Conservation (phyloP, 2,797 vertebrate genomes). For the Brachymystax lenok region DNA sequence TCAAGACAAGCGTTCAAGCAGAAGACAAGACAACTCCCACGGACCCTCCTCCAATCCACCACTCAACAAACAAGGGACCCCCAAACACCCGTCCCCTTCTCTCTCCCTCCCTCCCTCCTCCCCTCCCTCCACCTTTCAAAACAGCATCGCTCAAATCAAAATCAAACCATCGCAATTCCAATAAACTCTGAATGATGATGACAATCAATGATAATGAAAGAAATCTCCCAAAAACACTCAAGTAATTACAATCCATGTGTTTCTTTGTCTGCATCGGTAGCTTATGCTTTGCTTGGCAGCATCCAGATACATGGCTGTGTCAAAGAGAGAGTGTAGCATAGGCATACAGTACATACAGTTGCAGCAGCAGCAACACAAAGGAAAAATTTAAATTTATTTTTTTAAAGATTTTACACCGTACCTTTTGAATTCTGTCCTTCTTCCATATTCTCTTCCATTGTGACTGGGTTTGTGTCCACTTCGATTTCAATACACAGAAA, state of each 20-base stretch:
- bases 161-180: not conserved
- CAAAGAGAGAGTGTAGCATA: not conserved
- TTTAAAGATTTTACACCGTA: conserved; percentile 48
- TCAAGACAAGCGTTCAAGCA: conserved; percentile 7
- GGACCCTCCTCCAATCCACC: not conserved
- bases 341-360: not conserved
- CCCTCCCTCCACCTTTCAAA: not conserved
- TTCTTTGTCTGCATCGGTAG: not conserved
- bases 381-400: no score
- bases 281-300: not conserved
- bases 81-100: not conserved
- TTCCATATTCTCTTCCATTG: conserved; percentile 89
- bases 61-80: not conserved
- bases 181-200: not conserved
- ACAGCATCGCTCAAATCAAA: not conserved
- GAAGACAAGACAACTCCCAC: conserved; percentile 4
- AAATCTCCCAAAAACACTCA: not conserved
- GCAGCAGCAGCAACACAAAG: not conserved
- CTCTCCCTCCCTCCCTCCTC: not conserved
- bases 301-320: no score
- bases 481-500: conserved; percentile 42
- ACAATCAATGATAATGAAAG: not conserved
- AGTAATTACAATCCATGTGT: not conserved
- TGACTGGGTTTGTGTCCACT: conserved; percentile 59
- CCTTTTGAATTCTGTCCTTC: conserved; percentile 87